phyloP scores from a whole-genome alignment of 2,797 vertebrate species.

The Esox lucius region DNA sequence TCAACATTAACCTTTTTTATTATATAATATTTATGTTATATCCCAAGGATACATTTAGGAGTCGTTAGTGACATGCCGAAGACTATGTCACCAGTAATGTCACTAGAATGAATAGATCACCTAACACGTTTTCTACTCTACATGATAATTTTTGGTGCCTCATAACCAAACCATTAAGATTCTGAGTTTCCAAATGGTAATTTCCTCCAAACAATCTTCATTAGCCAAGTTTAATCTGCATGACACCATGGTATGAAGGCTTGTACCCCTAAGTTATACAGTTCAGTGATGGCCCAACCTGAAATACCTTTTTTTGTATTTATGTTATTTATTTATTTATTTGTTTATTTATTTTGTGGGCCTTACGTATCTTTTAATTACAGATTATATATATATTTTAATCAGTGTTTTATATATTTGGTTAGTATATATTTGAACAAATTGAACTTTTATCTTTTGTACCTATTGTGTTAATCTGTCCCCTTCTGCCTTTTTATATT shows the following conservation, averaged over 20 bases:
- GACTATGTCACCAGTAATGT: slow-evolving; percentile 7
- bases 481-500: slow-evolving; percentile 26
- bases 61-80: slow-evolving; percentile 9
- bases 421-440: slow-evolving; percentile 32
- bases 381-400: slow-evolving; percentile 52
- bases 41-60: slow-evolving; percentile 29
- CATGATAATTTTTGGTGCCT: neutral
- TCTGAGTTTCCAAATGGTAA: slow-evolving; percentile 3
- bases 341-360: slow-evolving; percentile 60
- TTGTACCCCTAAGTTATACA: neutral
- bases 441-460: slow-evolving; percentile 26
- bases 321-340: slow-evolving; percentile 59
- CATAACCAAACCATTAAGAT: neutral
- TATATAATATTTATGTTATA: slow-evolving; percentile 45
- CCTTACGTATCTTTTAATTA: slow-evolving; percentile 49
- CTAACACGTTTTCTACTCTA: slow-evolving; percentile 1
- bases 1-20: slow-evolving; percentile 32
- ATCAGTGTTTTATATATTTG: slow-evolving; percentile 38
- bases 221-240: slow-evolving; percentile 10
- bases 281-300: slow-evolving; percentile 28
- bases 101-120: slow-evolving; percentile 7
- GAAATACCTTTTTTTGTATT: slow-evolving; percentile 51
- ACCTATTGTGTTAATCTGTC: slow-evolving; percentile 21
- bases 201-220: slow-evolving; percentile 16
- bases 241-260: slow-evolving; percentile 20